Conservation (phyloP, 1,140 invertebrate genomes). For the Maconellicoccus hirsutus region DNA sequence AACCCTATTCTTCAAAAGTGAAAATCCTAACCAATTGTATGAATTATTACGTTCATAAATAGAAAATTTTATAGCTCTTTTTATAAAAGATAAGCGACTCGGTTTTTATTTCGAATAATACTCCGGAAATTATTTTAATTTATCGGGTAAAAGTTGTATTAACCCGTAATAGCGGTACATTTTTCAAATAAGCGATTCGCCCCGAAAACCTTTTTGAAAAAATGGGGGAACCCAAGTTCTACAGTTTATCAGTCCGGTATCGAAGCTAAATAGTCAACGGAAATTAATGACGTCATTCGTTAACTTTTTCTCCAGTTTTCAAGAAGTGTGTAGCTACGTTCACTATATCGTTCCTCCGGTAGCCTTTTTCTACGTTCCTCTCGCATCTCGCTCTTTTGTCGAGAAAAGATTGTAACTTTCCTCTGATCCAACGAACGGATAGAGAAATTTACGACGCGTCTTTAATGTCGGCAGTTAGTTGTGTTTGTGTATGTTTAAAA, state of each 20-base stretch:
- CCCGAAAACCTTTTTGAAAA: slow-evolving; percentile 5
- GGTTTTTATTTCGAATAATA: slow-evolving; percentile 21
- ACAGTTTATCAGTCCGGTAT: slow-evolving; percentile 16
- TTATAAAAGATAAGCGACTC: slow-evolving; percentile 21
- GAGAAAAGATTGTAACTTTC: slow-evolving; percentile 17
- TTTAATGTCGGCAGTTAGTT: slow-evolving; percentile 21
- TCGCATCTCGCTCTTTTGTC: not conserved
- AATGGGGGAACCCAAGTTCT: slow-evolving; percentile 10
- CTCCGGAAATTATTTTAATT: slow-evolving; percentile 20
- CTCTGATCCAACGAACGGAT: not conserved
- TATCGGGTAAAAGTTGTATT: slow-evolving; percentile 11
- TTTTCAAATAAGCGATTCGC: slow-evolving; percentile 16
- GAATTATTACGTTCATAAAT: slow-evolving; percentile 18
- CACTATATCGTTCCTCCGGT: not conserved
- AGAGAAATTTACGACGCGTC: slow-evolving; percentile 19
- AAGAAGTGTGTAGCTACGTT: not conserved
- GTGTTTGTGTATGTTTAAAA: slow-evolving; percentile 17
- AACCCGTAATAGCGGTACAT: slow-evolving; percentile 18
- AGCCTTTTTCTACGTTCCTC: not conserved
- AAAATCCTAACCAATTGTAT: not conserved
- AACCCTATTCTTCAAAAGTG: too few species aligned
- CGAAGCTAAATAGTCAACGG: slow-evolving; percentile 15
- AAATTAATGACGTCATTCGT: slow-evolving; percentile 21
- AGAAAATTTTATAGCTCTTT: slow-evolving; percentile 12
- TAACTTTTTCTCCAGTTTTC: slow-evolving; percentile 15